phyloP scores from a whole-genome alignment of 2,797 vertebrate genomes.

The Mormyrops attenuatus region DNA sequence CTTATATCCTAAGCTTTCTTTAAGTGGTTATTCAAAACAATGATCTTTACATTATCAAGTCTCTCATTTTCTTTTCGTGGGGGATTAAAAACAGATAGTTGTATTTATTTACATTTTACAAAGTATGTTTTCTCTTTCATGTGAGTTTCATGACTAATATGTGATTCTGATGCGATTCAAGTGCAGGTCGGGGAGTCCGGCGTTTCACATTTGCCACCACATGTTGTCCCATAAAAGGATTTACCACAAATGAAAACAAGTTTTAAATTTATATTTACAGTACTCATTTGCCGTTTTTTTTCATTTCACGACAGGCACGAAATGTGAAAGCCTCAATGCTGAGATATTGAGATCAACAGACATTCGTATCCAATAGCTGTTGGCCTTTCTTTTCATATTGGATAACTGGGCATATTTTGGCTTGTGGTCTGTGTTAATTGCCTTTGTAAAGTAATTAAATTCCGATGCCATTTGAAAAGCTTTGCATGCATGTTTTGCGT shows the following conservation, averaged over 20 bases:
- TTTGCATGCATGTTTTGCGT: neutral
- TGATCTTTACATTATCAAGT: neutral
- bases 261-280: constrained; percentile 14
- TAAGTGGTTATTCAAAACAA: neutral
- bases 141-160: neutral
- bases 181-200: neutral
- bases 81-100: neutral
- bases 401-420: neutral
- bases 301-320: neutral
- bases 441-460: neutral
- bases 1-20: neutral
- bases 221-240: neutral
- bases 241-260: constrained; percentile 10
- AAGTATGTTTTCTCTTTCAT: neutral
- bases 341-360: neutral
- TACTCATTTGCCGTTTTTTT: neutral
- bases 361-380: neutral
- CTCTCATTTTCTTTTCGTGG: neutral
- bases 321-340: neutral
- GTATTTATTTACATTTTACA: neutral
- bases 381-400: neutral
- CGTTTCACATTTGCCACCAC: neutral
- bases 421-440: neutral
- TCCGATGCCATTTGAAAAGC: neutral
- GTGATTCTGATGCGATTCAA: neutral